Evolutionary conservation across 2,113 vertebrate genomes (phyloP).

Genomic region (human): DNA sequence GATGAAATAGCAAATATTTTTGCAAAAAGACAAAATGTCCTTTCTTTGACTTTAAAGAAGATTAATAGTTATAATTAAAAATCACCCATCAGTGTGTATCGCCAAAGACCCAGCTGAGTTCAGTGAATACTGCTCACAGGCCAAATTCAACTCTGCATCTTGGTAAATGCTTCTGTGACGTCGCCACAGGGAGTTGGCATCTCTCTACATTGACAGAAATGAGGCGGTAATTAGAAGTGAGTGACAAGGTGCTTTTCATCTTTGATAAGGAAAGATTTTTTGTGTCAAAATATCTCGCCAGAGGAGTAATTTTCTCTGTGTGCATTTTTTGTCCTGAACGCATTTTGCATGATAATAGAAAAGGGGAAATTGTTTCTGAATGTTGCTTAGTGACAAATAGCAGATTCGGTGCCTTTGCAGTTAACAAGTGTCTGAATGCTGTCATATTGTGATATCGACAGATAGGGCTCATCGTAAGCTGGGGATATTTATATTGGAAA

Average conservation of each 20-base stretch:
- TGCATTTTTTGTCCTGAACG: slow-evolving; percentile 73
- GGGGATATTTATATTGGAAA: slow-evolving; percentile 49
- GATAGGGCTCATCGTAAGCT: slow-evolving; percentile 25
- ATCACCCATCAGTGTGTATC: background rate
- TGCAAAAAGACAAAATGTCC: slow-evolving; percentile 35
- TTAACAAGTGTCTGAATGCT: slow-evolving; percentile 72
- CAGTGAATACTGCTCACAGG: slow-evolving; percentile 3
- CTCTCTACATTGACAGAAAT: slow-evolving; percentile 66
- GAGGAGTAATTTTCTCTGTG: slow-evolving; percentile 79
- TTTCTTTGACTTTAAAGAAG: slow-evolving; percentile 65
- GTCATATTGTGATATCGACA: slow-evolving; percentile 74
- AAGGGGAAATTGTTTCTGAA: slow-evolving; percentile 56
- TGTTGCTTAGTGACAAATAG: slow-evolving; percentile 81
- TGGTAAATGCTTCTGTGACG: slow-evolving; percentile 71
- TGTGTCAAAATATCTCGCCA: slow-evolving; percentile 82
- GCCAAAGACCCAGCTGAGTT: slow-evolving; percentile 44
- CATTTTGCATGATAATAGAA: slow-evolving; percentile 80
- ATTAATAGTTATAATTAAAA: slow-evolving; percentile 54
- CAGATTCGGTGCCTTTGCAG: slow-evolving; percentile 67
- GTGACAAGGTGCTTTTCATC: slow-evolving; percentile 82
- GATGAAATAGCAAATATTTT: slow-evolving; percentile 57
- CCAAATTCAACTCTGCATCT: slow-evolving; percentile 39
- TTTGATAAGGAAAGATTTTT: slow-evolving; percentile 78
- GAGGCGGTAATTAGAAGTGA: slow-evolving; percentile 80
- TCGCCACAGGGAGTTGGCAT: slow-evolving; percentile 61